These are phyloP conservation scores for Pseudorhombus dupliciocellatus DNA, from an alignment of 2,113 vertebrate species.

Conservation along the genomic window DNA sequence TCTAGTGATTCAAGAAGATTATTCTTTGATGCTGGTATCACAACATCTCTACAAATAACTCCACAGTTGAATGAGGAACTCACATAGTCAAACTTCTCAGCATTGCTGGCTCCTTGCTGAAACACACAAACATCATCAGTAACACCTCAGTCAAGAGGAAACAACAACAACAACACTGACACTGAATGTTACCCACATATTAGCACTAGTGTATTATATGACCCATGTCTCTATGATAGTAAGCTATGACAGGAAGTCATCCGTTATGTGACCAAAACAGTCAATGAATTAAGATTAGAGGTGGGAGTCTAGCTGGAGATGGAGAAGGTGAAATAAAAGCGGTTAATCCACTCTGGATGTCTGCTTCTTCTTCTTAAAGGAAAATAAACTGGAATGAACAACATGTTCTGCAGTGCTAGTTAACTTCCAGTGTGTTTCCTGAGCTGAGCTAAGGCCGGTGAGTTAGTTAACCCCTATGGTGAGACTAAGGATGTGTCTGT, in stretches of 20 bases:
- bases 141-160: background rate
- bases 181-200: slow-evolving; percentile 1
- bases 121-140: slow-evolving; percentile 68
- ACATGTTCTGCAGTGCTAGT: background rate
- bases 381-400: background rate
- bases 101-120: slow-evolving; percentile 97
- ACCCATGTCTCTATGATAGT: slow-evolving; percentile 30
- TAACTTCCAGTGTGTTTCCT: background rate
- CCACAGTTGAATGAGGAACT: slow-evolving; percentile 83
- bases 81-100: slow-evolving; percentile 98
- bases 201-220: slow-evolving; percentile 10
- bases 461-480: background rate
- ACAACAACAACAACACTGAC: background rate
- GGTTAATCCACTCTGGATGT: slow-evolving; percentile 42
- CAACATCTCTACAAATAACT: too few relatives aligned
- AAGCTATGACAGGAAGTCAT: slow-evolving; percentile 3
- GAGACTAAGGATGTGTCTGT: background rate
- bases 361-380: slow-evolving; percentile 7
- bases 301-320: slow-evolving; percentile 57
- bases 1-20: background rate
- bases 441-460: background rate
- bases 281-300: slow-evolving; percentile 61
- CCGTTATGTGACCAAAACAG: slow-evolving; percentile 39
- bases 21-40: too few relatives aligned
- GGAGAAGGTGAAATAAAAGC: slow-evolving; percentile 51